These are phyloP conservation scores for Pyrgilauda ruficollis DNA, from an alignment of 2,113 vertebrate species.

Conservation along the genomic window DNA sequence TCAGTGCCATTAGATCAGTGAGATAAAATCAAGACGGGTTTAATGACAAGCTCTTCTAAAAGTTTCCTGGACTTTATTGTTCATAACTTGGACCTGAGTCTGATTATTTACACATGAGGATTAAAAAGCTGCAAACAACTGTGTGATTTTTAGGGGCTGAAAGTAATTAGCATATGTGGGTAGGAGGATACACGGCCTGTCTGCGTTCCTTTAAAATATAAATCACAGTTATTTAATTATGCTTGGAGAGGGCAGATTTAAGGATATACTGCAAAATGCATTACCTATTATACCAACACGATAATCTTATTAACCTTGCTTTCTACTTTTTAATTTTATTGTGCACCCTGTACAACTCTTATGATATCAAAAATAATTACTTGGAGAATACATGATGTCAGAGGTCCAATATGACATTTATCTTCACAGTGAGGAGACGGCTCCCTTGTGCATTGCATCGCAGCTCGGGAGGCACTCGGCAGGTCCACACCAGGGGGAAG, in stretches of 20 bases:
- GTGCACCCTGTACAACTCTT: constrained; percentile 61
- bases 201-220: constrained; percentile 64
- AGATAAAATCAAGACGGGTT: constrained; percentile 18
- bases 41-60: constrained; percentile 5
- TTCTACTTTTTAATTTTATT: constrained; percentile 72
- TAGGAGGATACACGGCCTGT: constrained; percentile 50
- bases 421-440: constrained; percentile 43
- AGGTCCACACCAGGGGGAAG: accelerated
- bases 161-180: constrained; percentile 62
- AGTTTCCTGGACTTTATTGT: constrained; percentile 54
- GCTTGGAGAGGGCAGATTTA: constrained; percentile 66
- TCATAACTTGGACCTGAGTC: constrained; percentile 9
- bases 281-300: constrained; percentile 62
- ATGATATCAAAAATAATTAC: constrained; percentile 65
- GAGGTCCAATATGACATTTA: constrained; percentile 59
- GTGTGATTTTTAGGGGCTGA: constrained; percentile 52
- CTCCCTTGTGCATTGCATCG: not conserved
- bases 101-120: constrained; percentile 39
- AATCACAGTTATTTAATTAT: constrained; percentile 67
- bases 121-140: constrained; percentile 56
- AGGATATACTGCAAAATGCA: constrained; percentile 69
- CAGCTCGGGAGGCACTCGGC: not conserved
- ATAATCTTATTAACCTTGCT: constrained; percentile 69
- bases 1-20: not conserved
- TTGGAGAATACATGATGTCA: constrained; percentile 61